Percentiles rank a stretch among this genome's conserved stretches.
Conservation (phyloP, 2,113 vertebrate species). For the Bucco capensis region DNA sequence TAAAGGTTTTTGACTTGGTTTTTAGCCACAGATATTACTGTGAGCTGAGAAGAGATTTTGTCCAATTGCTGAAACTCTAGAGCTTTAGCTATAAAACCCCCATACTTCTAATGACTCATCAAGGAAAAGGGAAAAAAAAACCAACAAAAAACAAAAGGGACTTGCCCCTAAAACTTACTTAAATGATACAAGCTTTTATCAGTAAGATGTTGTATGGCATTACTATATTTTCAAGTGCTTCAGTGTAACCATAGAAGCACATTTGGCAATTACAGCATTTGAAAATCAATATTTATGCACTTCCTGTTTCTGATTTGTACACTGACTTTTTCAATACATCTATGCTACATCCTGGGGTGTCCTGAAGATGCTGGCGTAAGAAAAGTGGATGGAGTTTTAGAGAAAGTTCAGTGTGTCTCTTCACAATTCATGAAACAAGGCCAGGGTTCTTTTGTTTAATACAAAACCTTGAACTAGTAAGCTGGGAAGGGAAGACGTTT, state of each 20-base stretch:
- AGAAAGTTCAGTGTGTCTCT: neutral
- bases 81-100: neutral
- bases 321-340: neutral
- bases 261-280: neutral
- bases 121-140: neutral
- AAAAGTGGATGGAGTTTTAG: neutral
- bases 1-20: neutral
- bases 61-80: neutral
- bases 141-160: neutral
- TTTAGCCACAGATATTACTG: neutral
- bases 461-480: neutral
- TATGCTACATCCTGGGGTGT: neutral
- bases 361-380: neutral
- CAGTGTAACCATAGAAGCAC: neutral
- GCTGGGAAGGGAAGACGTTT: neutral
- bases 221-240: neutral
- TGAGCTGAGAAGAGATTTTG: neutral
- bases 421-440: neutral
- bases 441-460: neutral
- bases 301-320: neutral
- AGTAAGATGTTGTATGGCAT: neutral
- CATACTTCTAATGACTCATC: neutral
- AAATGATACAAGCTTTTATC: neutral
- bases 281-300: conserved; percentile 6
- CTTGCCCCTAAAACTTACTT: neutral